Percentiles rank a stretch among this genome's conserved stretches.
These are phyloP conservation scores for Ctenodactylus gundi DNA, from an alignment of 2,113 vertebrate species.

Conservation along the genomic window DNA sequence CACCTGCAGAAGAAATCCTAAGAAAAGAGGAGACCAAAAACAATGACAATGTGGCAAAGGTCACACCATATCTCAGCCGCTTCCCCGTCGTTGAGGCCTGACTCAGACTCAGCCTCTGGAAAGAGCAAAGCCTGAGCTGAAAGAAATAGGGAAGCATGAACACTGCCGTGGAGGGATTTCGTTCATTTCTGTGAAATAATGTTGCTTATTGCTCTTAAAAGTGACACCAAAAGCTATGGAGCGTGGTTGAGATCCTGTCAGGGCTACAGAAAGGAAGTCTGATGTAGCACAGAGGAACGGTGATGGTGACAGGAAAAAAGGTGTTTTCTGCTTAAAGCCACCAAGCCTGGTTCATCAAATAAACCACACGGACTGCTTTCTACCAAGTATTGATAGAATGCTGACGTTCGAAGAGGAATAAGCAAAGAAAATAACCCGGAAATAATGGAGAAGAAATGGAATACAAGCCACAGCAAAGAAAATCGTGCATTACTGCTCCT, in stretches of 20 bases:
- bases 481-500: not conserved
- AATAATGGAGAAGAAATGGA: not conserved
- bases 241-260: not conserved
- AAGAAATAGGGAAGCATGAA: not conserved
- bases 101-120: not conserved
- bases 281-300: accelerated
- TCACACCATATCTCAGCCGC: not conserved
- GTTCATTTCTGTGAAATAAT: not conserved
- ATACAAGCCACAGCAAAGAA: not conserved
- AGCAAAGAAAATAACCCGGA: not conserved
- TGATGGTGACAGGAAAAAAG: not conserved
- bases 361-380: not conserved
- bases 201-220: not conserved
- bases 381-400: not conserved
- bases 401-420: not conserved
- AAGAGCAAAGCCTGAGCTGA: not conserved
- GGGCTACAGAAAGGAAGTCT: not conserved
- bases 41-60: too few relatives aligned
- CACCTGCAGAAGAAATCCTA: accelerated
- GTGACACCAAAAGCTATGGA: not conserved
- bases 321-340: not conserved
- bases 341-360: not conserved
- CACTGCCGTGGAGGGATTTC: not conserved
- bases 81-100: not conserved
- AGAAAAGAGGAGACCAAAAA: not conserved